These are phyloP conservation scores for Ceratina calcarata DNA, from an alignment of 1,140 invertebrate species.

Conservation along the genomic window DNA sequence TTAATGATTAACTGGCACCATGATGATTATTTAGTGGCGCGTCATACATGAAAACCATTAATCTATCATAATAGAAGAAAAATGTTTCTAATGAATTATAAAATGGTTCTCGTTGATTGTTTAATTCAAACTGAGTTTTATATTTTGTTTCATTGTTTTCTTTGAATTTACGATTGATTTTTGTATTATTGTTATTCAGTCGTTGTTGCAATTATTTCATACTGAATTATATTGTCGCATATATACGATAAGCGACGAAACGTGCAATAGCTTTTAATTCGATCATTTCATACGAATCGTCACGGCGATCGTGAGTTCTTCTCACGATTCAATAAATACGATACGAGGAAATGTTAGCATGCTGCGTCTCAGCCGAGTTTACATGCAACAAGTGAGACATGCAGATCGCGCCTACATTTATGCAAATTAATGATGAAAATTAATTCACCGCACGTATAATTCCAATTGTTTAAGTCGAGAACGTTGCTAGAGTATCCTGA, in stretches of 20 bases:
- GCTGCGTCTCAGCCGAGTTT: slow-evolving; percentile 47
- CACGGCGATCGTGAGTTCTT: slow-evolving; percentile 41
- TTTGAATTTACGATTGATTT: not conserved
- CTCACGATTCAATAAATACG: slow-evolving; percentile 5
- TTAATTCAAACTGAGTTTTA: not conserved
- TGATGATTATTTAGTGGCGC: too few relatives aligned
- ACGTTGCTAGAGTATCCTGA: not conserved
- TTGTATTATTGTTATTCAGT: slow-evolving; percentile 15
- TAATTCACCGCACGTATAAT: not conserved
- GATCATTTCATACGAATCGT: slow-evolving; percentile 18
- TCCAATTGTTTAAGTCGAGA: not conserved
- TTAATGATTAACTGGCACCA: not conserved
- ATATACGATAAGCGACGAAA: not conserved
- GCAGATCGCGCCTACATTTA: not conserved
- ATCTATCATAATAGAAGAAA: not conserved
- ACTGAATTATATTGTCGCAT: not conserved
- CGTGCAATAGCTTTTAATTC: slow-evolving; percentile 38
- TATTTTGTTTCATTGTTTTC: not conserved
- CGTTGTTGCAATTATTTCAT: slow-evolving; percentile 3
- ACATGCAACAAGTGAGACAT: slow-evolving; percentile 14
- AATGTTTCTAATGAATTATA: not conserved
- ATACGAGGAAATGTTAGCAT: slow-evolving; percentile 36
- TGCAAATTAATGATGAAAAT: not conserved
- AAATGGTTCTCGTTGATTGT: not conserved
- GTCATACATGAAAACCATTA: too few relatives aligned